Base-by-base conservation (phyloP, 2,888 invertebrate genomes). In the Dryococelus australis region DNA sequence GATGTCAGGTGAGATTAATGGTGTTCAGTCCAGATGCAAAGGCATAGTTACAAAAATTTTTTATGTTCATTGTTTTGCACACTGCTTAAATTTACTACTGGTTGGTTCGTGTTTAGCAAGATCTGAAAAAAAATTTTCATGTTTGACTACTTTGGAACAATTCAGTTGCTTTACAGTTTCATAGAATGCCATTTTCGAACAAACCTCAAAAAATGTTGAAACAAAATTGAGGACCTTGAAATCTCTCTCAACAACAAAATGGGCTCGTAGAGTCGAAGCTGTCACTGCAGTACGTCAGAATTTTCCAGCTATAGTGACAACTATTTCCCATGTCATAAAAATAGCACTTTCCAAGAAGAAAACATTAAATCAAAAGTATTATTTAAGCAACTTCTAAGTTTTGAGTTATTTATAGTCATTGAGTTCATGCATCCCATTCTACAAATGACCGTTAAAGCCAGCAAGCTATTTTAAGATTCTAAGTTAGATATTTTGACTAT, bases 111-210 rank as follows among this genome's bases (percentile, higher is more conserved):
- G 51, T 65, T 65, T 65, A 65, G n/a, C n/a, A 65, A 65, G 65
- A 24, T 65, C 24, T 47, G 10, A 85, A 27, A 85, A 85, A 10
- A 43, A 26, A n/a, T n/a, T 27, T 26, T n/a, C n/a, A n/a, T n/a
- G 16, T 84, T 84, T 43, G n/a, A 10, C 16, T 85, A 47, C 26
- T 85, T 85, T 47, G 85, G 2, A 47, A n/a, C 47, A 20, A n/a
- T 85, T 85, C 47, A 43, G 27, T 47, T 47, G n/a, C n/a, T 85
- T 4, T 43, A 85, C 43, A 85, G 47, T 16, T 85, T 85, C 6
- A 85, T 85, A 24, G 85, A 35, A 85, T n/a, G 85, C 47, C 24
- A 85, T 43, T n/a, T n/a, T n/a, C n/a, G n/a, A n/a, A n/a, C n/a
- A n/a, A n/a, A n/a, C n/a, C n/a, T n/a, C n/a, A n/a, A n/a, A n/a